Conservation (phyloP, 1,140 invertebrate genomes). For the Araneus ventricosus region DNA sequence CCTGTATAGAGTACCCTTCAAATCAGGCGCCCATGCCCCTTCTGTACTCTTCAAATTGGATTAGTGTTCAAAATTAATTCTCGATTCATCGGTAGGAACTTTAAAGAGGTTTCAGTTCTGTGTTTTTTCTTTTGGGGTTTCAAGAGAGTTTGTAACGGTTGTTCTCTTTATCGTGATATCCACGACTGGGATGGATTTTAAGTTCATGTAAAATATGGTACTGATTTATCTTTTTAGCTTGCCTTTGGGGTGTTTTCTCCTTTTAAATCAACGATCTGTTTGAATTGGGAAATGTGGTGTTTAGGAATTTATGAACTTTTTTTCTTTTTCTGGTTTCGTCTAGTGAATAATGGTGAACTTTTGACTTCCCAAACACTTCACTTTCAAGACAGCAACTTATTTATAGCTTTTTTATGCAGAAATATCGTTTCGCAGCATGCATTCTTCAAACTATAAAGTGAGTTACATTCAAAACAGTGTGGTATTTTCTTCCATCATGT, state of each 20-base stretch:
- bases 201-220: neutral
- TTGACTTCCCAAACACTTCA: too few species aligned
- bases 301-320: too few species aligned
- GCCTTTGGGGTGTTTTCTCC: neutral
- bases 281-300: neutral
- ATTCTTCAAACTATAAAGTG: too few species aligned
- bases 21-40: neutral
- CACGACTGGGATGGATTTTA: neutral
- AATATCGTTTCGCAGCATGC: too few species aligned
- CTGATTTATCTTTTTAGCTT: neutral
- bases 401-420: too few species aligned
- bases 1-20: neutral
- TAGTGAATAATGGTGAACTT: too few species aligned
- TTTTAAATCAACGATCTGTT: neutral
- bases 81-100: neutral
- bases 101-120: neutral
- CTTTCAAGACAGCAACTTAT: too few species aligned
- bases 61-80: constrained; percentile 27
- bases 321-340: too few species aligned
- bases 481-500: too few species aligned
- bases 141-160: neutral
- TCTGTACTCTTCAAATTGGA: neutral
- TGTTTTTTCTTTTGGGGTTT: neutral
- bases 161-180: neutral
- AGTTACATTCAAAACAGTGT: too few species aligned